A percentile compares a stretch with the other conserved stretches of the same genome.
Conservation (phyloP, 2,797 vertebrate species). For the Halcyon badia region DNA sequence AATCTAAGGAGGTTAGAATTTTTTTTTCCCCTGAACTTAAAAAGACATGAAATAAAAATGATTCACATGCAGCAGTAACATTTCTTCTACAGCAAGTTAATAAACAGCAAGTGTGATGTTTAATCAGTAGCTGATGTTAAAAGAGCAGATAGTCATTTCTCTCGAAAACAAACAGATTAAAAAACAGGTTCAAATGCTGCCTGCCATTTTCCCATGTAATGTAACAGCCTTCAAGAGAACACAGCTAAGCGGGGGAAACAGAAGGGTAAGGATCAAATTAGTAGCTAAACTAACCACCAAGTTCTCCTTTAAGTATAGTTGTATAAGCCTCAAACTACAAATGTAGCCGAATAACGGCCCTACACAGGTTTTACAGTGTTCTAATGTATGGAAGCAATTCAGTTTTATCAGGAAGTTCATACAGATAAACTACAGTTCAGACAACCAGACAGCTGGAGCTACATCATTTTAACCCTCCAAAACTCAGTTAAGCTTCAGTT, state of each 20-base stretch:
- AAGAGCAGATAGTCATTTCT: background rate
- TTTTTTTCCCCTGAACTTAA: background rate
- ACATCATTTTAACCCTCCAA: background rate
- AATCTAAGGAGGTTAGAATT: background rate
- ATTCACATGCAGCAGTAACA: background rate
- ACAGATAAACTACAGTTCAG: background rate
- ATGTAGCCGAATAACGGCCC: background rate
- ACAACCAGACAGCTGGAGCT: background rate
- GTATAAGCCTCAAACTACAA: background rate
- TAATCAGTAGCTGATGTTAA: background rate
- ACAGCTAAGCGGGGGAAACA: background rate
- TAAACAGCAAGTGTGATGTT: background rate
- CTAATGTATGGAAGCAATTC: background rate
- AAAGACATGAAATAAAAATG: background rate
- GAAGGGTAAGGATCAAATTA: background rate
- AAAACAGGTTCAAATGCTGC: background rate
- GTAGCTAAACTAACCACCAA: background rate
- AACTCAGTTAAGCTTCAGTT: background rate
- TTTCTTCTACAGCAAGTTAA: background rate
- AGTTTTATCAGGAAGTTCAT: background rate
- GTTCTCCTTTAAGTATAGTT: background rate
- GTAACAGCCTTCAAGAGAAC: background rate
- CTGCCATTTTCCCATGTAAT: background rate
- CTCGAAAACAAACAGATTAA: background rate
- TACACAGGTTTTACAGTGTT: background rate